Evolutionary conservation across 2,797 vertebrate species (phyloP), one percentile per base, ranked within the genome.

Genomic region (Gobio occitaniae): DNA sequence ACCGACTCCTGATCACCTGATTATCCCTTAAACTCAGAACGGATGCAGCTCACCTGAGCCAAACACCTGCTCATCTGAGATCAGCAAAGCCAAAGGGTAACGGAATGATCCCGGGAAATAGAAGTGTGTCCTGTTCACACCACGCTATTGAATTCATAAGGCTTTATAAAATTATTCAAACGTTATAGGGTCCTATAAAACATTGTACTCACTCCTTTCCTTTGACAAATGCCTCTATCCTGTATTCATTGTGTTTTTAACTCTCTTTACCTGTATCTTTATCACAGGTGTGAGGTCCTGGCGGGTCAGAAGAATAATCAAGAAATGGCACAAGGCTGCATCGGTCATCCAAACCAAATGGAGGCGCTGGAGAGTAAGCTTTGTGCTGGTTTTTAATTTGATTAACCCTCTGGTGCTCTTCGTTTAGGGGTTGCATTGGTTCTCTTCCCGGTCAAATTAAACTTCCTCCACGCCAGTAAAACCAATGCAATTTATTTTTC

Each of bases 301-400:
- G 98, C 82, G 97, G 66, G 95, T 96, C 87, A 96, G 94, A 93
- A 96, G 72, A 85, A 90, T 76, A 77, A 90, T 98, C 89, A 92
- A 10, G 86, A 96, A 92, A 84, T 94, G 96, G 92, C 94, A 95
- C 75, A 86, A 61, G 17, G 96, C 98, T 75, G 97, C 96, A 15
- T 41, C 80, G 0, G 69, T 94, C 87, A 97, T 99, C 87, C 95
- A 98, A 87, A 92, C 0, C 0, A 83, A 89, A 2, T 99, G 98
- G 98, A 96, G 89, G 91, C 95, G 88, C 47, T 97, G 97, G 97
- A 96, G 90, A 90, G 98, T 99, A 88, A 96, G 97, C 68, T 8
- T 17, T 56, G 19, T 52, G 19, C 25, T 38, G 10, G 7, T 89
- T 41, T 70, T 56, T 12, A n/a, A 7, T 32, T 54, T 4, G 16